Evolutionary conservation across 2,888 invertebrate species (phyloP), one percentile per base, ranked within the genome.

Genomic region (Tipula unca): DNA sequence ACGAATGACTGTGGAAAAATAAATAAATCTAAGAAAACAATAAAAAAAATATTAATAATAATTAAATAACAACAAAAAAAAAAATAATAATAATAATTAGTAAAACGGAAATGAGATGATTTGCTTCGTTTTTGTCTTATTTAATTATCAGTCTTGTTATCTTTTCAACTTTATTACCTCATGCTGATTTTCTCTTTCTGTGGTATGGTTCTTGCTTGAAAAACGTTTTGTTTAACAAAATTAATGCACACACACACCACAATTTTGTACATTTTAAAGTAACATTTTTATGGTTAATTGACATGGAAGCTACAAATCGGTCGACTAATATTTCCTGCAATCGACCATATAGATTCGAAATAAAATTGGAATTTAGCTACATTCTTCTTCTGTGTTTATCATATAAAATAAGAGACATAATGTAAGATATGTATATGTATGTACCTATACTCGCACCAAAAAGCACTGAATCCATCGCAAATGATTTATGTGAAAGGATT

Each of bases 41-140:
- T 69, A 69, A 69, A 69, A n/a, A n/a, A 69, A 69, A 69, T 20
- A 25, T 69, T 69, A 69, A 48, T 17, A 83, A 83, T 32, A 82
- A 29, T 29, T 82, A 29, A 83, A 35, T 10, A 83, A 83, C 2
- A 83, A 83, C 2, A 32, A 35, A 83, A 4, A 83, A 82, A 82
- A 82, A 82, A 82, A 82, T 82, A n/a, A n/a, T n/a, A n/a, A n/a
- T n/a, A n/a, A n/a, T 83, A 83, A 83, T 83, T 83, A 83, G 83
- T 83, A 32, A 32, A 83, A 32, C 14, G 83, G 83, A 83, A 83
- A 83, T 83, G 32, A 83, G 83, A 83, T 83, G 83, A 32, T 29
- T 32, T 83, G 83, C 10, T 83, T 35, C n/a, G 29, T 83, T 83
- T 32, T 83, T 29, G 35, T 83, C 32, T 83, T 83, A 83, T 83